Evolutionary conservation across 2,888 invertebrate species (phyloP).

Genomic region (Cephus pulcher): DNA sequence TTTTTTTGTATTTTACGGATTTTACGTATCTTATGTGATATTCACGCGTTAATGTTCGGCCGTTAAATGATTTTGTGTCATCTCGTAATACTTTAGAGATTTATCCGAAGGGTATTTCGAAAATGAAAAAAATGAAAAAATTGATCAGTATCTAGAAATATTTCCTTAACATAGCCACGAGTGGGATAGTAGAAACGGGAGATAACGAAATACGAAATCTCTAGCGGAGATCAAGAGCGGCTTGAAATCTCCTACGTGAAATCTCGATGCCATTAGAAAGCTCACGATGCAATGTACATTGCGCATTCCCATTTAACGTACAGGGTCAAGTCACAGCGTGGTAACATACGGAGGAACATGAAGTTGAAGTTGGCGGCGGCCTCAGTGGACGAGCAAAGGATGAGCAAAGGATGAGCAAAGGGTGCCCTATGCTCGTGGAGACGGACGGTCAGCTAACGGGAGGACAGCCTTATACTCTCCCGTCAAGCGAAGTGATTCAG

Average conservation of each 20-base stretch:
- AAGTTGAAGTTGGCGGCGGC: constrained; percentile 5
- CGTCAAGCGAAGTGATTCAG: constrained; percentile 23
- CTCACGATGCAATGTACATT: not conserved
- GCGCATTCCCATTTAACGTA: not conserved
- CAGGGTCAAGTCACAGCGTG: not conserved
- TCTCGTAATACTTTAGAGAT: too few relatives aligned
- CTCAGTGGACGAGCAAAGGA: constrained; percentile 17
- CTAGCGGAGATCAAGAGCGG: not conserved
- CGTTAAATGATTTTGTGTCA: too few relatives aligned
- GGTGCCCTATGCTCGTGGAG: constrained; percentile 30
- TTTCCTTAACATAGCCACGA: not conserved
- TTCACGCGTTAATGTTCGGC: too few relatives aligned
- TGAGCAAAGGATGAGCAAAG: constrained; percentile 28
- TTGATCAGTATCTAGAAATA: not conserved
- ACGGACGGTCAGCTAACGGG: constrained; percentile 45
- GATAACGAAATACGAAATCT: not conserved
- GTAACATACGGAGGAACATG: not conserved
- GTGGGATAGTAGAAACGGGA: not conserved
- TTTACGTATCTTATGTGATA: too few relatives aligned
- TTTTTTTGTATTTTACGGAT: too few relatives aligned
- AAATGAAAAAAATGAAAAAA: not conserved
- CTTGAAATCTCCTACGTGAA: not conserved
- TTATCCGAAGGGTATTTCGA: not conserved
- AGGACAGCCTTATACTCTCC: constrained; percentile 35
- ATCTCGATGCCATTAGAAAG: not conserved